Evolutionary conservation across 2,113 vertebrate genomes (phyloP).

Genomic region (Corynorhinus townsendii): DNA sequence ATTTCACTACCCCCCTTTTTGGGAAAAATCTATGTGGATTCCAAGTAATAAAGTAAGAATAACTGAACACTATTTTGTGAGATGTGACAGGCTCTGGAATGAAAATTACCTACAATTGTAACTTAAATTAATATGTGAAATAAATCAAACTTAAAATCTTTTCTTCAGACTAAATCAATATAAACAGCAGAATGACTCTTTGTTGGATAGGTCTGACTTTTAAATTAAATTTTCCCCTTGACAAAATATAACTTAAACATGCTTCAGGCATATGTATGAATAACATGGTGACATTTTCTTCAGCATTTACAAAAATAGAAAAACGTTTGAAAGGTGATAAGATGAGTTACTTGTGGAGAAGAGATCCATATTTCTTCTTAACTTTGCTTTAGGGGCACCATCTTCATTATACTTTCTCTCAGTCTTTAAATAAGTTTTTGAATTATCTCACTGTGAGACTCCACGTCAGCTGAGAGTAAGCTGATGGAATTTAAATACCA

Average conservation of each 20-base stretch:
- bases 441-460: slow-evolving; percentile 3
- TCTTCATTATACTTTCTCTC: background rate
- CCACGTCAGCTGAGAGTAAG: background rate
- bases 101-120: slow-evolving; percentile 18
- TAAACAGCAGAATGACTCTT: background rate
- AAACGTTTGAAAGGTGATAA: slow-evolving; percentile 23
- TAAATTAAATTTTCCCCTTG: background rate
- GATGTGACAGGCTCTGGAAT: background rate
- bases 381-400: background rate
- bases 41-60: background rate
- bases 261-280: background rate
- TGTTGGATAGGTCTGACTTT: slow-evolving; percentile 7
- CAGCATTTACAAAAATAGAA: background rate
- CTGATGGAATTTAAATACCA: background rate
- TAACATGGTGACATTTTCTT: slow-evolving; percentile 28
- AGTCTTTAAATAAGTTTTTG: slow-evolving; percentile 6
- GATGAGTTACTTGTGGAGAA: background rate
- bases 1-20: background rate
- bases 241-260: background rate
- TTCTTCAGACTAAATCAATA: background rate
- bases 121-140: slow-evolving; percentile 17
- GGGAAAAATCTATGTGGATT: slow-evolving; percentile 12
- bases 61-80: background rate
- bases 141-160: background rate
- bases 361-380: slow-evolving; percentile 5